phyloP scores from a whole-genome alignment of 2,888 invertebrate species.

The Tuta absoluta region DNA sequence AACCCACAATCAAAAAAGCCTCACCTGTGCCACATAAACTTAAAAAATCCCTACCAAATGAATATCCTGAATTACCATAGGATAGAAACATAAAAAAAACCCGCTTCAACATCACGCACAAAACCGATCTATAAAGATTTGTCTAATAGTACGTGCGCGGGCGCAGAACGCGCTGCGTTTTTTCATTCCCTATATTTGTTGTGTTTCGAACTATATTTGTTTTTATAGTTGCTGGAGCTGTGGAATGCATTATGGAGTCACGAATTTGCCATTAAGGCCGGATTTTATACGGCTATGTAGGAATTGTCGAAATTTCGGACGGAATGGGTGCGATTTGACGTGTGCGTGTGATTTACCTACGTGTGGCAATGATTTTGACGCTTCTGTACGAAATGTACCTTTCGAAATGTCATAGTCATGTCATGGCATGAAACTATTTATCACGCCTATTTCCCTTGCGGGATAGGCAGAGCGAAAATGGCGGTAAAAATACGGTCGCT shows the following conservation, averaged over 20 bases:
- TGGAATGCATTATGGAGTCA: slow-evolving; percentile 70
- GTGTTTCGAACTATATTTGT: slow-evolving; percentile 70
- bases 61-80: slow-evolving; percentile 29
- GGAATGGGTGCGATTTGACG: slow-evolving; percentile 3
- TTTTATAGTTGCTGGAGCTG: slow-evolving; percentile 79
- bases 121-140: slow-evolving; percentile 78
- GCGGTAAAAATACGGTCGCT: no score
- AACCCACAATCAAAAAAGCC: no score
- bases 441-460: no score
- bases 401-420: no score
- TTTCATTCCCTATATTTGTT: slow-evolving; percentile 69
- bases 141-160: slow-evolving; percentile 62
- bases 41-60: no score
- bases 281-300: slow-evolving; percentile 17
- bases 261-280: slow-evolving; percentile 67
- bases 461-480: no score
- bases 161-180: slow-evolving; percentile 54
- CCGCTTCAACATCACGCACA: slow-evolving; percentile 63
- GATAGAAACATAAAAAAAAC: slow-evolving; percentile 40
- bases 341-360: neutral
- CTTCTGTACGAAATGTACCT: neutral
- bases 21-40: no score
- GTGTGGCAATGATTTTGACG: neutral
- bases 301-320: slow-evolving; percentile 40
- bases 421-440: no score